phyloP scores from a whole-genome alignment of 2,888 invertebrate genomes.

The Eupeodes luniger region DNA sequence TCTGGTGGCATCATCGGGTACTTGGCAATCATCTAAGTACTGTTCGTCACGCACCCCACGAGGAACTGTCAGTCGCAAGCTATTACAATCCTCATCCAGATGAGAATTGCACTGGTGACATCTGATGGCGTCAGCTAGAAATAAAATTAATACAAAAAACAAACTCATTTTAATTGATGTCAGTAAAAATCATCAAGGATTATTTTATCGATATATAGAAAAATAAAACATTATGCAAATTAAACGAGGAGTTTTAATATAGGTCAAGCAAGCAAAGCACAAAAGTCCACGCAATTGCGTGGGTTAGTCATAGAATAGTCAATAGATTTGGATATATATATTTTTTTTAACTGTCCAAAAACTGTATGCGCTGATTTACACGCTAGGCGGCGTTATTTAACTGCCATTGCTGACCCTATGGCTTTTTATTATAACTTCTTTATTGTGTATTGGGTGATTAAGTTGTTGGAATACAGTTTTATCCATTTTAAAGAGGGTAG shows the following conservation, averaged over 20 bases:
- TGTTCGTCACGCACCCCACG: conserved; percentile 83
- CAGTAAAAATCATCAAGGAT: not conserved
- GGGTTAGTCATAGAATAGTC: not conserved
- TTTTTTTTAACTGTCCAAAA: not conserved
- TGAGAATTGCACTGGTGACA: conserved; percentile 92
- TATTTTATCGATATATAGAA: conserved; percentile 74
- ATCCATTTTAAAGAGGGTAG: conserved; percentile 12
- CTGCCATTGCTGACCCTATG: conserved; percentile 24
- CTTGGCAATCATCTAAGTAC: conserved; percentile 84
- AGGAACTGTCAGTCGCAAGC: conserved; percentile 85
- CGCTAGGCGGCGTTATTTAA: conserved; percentile 39
- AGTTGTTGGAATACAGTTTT: conserved; percentile 42
- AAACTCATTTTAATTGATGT: not conserved
- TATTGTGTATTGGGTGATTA: conserved; percentile 41
- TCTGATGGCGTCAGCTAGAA: conserved; percentile 85
- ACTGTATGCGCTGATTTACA: conserved; percentile 55
- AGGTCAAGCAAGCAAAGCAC: conserved; percentile 3
- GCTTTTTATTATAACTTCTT: conserved; percentile 3
- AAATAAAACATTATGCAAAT: conserved; percentile 33
- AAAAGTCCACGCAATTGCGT: conserved; percentile 33
- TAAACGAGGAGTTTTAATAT: not conserved
- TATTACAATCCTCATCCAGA: conserved; percentile 88
- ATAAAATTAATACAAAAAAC: conserved; percentile 30
- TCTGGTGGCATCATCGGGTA: conserved; percentile 79
- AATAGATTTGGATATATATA: not conserved